phyloP scores from a whole-genome alignment of 2,113 vertebrate species.

The Rynchops niger region DNA sequence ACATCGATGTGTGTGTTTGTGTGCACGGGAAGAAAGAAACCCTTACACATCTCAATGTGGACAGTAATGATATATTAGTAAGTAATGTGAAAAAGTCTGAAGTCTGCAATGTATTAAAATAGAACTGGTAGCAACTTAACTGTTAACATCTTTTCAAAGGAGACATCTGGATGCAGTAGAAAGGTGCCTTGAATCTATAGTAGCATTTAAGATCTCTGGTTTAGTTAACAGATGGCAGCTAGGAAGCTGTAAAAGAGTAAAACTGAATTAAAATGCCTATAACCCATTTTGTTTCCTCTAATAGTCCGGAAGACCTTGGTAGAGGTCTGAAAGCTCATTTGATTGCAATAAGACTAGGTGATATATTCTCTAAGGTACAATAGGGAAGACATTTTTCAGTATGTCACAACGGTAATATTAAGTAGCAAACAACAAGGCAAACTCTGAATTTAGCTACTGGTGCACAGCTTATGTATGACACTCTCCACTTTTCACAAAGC shows the following conservation, averaged over 20 bases:
- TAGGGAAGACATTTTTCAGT: not conserved
- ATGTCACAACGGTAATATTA: not conserved
- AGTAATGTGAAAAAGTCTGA: not conserved
- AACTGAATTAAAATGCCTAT: constrained; percentile 9
- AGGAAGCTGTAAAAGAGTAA: constrained; percentile 11
- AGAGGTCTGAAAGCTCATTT: constrained; percentile 33
- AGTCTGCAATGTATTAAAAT: not conserved
- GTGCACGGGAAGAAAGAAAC: not conserved
- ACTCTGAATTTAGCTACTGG: not conserved
- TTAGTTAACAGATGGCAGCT: constrained; percentile 48
- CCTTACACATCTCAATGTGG: accelerated
- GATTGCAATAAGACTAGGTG: not conserved
- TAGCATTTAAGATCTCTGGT: not conserved
- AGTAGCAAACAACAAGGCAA: not conserved
- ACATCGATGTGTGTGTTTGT: not conserved
- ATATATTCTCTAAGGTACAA: not conserved
- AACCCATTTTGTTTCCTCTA: constrained; percentile 3
- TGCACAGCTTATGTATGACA: not conserved
- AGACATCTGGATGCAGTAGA: not conserved
- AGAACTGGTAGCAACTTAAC: not conserved
- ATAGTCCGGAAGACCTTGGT: constrained; percentile 41
- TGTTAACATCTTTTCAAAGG: not conserved
- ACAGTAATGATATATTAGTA: not conserved
- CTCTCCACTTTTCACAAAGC: not conserved
- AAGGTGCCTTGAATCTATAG: constrained; percentile 28